Conservation (phyloP, 2,113 vertebrate species). For the Lophius piscatorius region DNA sequence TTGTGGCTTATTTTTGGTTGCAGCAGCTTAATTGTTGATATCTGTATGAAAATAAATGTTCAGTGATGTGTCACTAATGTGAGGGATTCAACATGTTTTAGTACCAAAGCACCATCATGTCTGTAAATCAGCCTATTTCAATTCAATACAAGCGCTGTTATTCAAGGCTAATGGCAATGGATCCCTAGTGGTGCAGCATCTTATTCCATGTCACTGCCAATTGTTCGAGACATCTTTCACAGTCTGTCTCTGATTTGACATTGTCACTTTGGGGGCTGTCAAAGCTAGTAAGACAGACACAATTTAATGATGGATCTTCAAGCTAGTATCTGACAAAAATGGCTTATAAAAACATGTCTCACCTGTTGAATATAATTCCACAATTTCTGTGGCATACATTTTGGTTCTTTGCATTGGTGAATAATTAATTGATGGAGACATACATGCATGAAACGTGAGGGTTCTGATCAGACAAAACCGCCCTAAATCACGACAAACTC, state of each 20-base stretch:
- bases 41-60: conserved; percentile 20
- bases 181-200: conserved; percentile 68
- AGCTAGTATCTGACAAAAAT: conserved; percentile 26
- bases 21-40: conserved; percentile 20
- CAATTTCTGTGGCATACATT: neutral
- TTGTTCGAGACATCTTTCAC: conserved; percentile 69
- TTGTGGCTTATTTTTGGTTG: neutral
- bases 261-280: conserved; percentile 54
- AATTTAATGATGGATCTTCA: conserved; percentile 23
- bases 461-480: conserved; percentile 15
- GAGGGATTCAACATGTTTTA: conserved; percentile 38
- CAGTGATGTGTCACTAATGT: conserved; percentile 15
- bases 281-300: conserved; percentile 50
- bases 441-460: no score
- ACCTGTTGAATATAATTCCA: neutral
- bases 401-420: neutral
- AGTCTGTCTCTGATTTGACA: conserved; percentile 64
- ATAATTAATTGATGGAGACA: neutral
- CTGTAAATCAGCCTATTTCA: conserved; percentile 65
- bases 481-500: conserved; percentile 30
- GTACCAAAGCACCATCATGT: conserved; percentile 37
- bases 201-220: conserved; percentile 71
- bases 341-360: conserved; percentile 5
- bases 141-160: conserved; percentile 62
- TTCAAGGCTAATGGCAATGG: conserved; percentile 62